Conservation (phyloP, 2,113 vertebrate species). For the Podilymbus podiceps region DNA sequence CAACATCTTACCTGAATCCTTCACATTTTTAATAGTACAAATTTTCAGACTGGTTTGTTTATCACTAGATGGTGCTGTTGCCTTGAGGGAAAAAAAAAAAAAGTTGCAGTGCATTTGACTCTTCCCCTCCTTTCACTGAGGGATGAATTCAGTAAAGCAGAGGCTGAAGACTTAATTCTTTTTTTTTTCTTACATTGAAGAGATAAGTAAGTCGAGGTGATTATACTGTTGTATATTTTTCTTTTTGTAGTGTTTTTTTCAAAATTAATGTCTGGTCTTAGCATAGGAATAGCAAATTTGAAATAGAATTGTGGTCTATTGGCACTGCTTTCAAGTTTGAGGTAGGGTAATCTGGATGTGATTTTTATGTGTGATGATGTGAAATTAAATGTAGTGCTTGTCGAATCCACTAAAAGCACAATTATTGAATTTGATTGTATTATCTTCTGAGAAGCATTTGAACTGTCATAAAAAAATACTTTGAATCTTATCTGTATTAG, state of each 20-base stretch:
- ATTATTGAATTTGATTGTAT: neutral
- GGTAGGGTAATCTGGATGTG: neutral
- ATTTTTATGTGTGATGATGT: neutral
- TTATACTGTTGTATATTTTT: neutral
- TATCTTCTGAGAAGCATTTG: neutral
- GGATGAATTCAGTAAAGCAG: neutral
- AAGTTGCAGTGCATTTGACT: neutral
- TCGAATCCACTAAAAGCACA: neutral
- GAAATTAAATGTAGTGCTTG: neutral
- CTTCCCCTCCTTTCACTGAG: neutral
- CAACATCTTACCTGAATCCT: neutral
- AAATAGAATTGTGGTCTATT: neutral
- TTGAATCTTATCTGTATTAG: neutral
- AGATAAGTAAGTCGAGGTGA: neutral
- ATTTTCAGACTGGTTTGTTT: neutral
- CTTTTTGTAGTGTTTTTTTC: neutral
- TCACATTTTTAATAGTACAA: neutral
- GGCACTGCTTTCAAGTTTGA: neutral
- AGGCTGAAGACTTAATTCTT: neutral
- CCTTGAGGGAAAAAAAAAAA: neutral
- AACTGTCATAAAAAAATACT: neutral
- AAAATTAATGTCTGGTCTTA: neutral
- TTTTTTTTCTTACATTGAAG: neutral
- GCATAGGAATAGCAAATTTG: neutral
- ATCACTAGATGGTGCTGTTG: slow-evolving; percentile 68